Percentiles rank a stretch among this genome's conserved stretches.
These are phyloP conservation scores for Azorinus chamasolen DNA, from an alignment of 2,888 invertebrate species.

Conservation along the genomic window DNA sequence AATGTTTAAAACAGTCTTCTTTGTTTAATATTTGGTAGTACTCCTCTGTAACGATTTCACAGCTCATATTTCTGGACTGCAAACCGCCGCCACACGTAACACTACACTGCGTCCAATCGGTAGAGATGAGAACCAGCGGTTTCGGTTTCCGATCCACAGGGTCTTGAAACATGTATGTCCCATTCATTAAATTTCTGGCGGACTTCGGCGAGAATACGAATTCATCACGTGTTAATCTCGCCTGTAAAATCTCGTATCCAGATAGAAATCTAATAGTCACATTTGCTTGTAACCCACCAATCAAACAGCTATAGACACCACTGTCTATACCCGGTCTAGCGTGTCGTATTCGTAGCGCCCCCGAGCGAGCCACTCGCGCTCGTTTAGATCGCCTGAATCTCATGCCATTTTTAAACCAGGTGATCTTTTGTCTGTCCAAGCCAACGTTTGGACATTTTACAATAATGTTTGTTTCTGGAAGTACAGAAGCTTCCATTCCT, in stretches of 20 bases:
- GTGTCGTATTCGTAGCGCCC: slow-evolving; percentile 74
- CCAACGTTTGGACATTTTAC: slow-evolving; percentile 80
- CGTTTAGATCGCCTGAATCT: slow-evolving; percentile 64
- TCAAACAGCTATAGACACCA: slow-evolving; percentile 80
- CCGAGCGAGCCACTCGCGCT: slow-evolving; percentile 68
- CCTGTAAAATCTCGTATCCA: slow-evolving; percentile 73
- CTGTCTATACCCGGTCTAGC: slow-evolving; percentile 74
- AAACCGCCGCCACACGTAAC: slow-evolving; percentile 79
- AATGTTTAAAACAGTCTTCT: slow-evolving; percentile 69
- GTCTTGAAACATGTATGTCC: slow-evolving; percentile 68
- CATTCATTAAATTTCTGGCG: slow-evolving; percentile 47
- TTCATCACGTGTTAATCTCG: slow-evolving; percentile 72
- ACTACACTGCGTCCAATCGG: slow-evolving; percentile 77
- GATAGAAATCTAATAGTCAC: slow-evolving; percentile 74
- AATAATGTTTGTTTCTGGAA: slow-evolving; percentile 80
- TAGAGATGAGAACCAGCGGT: slow-evolving; percentile 72
- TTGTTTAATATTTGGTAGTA: slow-evolving; percentile 78
- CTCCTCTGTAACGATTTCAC: slow-evolving; percentile 79
- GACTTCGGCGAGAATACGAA: slow-evolving; percentile 24
- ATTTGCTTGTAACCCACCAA: slow-evolving; percentile 73
- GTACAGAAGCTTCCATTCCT: slow-evolving; percentile 77
- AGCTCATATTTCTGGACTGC: slow-evolving; percentile 76
- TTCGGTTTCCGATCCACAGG: slow-evolving; percentile 73
- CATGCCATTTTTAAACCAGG: slow-evolving; percentile 80
- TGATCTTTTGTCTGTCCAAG: slow-evolving; percentile 74